These are phyloP conservation scores for Pseudococcus jackbeardsleyi DNA, from an alignment of 2,888 invertebrate species.

Conservation along the genomic window DNA sequence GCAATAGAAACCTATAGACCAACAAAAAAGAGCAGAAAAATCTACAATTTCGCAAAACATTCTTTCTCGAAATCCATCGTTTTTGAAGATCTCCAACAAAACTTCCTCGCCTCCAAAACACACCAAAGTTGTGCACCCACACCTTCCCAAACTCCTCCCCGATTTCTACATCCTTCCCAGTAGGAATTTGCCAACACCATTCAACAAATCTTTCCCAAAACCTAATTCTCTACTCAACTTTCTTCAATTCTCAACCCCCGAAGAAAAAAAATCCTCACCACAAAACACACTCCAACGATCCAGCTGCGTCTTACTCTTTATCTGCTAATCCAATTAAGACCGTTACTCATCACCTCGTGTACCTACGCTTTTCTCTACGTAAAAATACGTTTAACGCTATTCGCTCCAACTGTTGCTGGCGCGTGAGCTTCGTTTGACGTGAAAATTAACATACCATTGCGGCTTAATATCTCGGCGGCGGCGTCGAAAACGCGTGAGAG, in stretches of 20 bases:
- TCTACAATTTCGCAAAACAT: too few species aligned
- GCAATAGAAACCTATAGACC: too few species aligned
- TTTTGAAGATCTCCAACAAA: too few species aligned
- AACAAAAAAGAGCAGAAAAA: too few species aligned
- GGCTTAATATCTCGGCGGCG: slow-evolving; percentile 5
- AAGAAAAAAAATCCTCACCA: background rate
- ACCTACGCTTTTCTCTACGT: background rate
- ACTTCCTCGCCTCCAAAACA: too few species aligned
- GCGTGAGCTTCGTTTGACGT: slow-evolving; percentile 1
- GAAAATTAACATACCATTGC: slow-evolving; percentile 51
- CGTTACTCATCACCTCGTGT: background rate
- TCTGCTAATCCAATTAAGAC: slow-evolving; percentile 17
- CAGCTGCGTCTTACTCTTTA: background rate
- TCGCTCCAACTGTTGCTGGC: slow-evolving; percentile 36
- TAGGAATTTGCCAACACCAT: too few species aligned
- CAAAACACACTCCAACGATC: background rate
- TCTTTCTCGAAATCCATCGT: too few species aligned
- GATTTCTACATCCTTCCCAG: too few species aligned
- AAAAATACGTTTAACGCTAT: background rate
- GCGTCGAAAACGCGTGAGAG: slow-evolving; percentile 26
- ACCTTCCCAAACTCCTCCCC: too few species aligned
- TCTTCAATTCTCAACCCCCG: background rate
- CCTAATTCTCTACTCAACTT: too few species aligned
- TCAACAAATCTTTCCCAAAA: too few species aligned
- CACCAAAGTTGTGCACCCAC: too few species aligned